phyloP scores from a whole-genome alignment of 2,888 invertebrate genomes.

The Helobdella robusta region DNA sequence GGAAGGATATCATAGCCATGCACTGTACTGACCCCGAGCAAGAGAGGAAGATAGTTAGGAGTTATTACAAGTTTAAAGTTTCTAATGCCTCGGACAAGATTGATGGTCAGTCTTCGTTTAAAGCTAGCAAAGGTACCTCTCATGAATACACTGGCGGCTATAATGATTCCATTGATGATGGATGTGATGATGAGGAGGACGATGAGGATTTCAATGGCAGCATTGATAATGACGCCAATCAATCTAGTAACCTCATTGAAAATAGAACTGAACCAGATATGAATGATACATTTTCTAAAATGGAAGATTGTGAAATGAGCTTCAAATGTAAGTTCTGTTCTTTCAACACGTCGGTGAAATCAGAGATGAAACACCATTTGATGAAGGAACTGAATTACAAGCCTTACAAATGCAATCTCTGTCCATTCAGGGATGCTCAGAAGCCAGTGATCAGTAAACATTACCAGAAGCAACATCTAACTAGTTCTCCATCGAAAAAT shows the following conservation, averaged over 20 bases:
- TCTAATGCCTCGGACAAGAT: conserved; percentile 13
- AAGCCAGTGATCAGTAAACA: conserved; percentile 29
- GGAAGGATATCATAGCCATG: conserved; percentile 22
- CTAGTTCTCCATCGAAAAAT: too few species aligned
- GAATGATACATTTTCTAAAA: background rate
- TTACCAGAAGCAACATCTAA: conserved; percentile 28
- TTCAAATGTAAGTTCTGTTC: conserved; percentile 31
- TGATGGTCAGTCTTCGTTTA: background rate
- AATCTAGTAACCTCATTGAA: too few species aligned
- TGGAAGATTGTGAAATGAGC: background rate
- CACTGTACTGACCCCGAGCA: conserved; percentile 23
- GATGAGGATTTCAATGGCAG: background rate
- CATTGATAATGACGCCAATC: background rate
- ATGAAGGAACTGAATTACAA: conserved; percentile 33
- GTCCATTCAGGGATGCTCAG: conserved; percentile 29
- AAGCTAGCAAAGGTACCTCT: background rate
- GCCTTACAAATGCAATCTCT: conserved; percentile 31
- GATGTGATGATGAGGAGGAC: conserved; percentile 14
- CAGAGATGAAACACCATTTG: conserved; percentile 32
- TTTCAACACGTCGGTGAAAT: conserved; percentile 21
- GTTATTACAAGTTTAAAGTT: conserved; percentile 18
- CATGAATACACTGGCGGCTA: too few species aligned
- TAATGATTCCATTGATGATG: background rate
- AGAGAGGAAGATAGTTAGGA: conserved; percentile 28
- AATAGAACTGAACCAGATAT: background rate